Percentiles rank a stretch among this genome's conserved stretches.
Evolutionary conservation across 2,888 invertebrate genomes (phyloP).

Genomic region (Nematopogon swammerdamellus): DNA sequence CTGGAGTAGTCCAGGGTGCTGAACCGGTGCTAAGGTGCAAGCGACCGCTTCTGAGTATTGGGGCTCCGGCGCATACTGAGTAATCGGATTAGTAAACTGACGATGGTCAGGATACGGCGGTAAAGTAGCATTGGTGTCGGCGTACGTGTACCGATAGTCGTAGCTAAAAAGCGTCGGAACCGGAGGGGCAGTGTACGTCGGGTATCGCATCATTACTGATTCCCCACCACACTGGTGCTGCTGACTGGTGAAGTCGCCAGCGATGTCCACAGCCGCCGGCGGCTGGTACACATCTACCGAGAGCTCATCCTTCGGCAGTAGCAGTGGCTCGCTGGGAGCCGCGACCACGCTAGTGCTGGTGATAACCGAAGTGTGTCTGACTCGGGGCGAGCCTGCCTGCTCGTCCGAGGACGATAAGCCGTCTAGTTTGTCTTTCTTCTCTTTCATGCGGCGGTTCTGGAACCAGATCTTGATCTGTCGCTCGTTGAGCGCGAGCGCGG

Average conservation of each 20-base stretch:
- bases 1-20: too few species aligned
- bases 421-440: constrained; percentile 40
- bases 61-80: neutral
- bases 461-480: constrained; percentile 76
- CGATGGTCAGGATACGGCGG: neutral
- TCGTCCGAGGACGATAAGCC: constrained; percentile 4
- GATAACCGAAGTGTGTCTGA: neutral
- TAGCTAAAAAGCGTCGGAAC: neutral
- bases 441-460: constrained; percentile 68
- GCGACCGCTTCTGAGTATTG: too few species aligned
- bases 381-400: neutral
- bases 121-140: neutral
- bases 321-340: neutral
- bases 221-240: neutral
- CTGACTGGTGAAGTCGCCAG: neutral
- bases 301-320: neutral
- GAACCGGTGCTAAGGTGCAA: too few species aligned
- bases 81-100: too few species aligned
- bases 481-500: constrained; percentile 56
- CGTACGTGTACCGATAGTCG: neutral
- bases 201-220: too few species aligned
- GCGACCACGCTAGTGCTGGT: neutral
- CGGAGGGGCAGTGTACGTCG: neutral
- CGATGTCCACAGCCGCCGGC: neutral
- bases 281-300: neutral